phyloP scores from a whole-genome alignment of 2,888 invertebrate genomes.

The Dynastes hyllus region DNA sequence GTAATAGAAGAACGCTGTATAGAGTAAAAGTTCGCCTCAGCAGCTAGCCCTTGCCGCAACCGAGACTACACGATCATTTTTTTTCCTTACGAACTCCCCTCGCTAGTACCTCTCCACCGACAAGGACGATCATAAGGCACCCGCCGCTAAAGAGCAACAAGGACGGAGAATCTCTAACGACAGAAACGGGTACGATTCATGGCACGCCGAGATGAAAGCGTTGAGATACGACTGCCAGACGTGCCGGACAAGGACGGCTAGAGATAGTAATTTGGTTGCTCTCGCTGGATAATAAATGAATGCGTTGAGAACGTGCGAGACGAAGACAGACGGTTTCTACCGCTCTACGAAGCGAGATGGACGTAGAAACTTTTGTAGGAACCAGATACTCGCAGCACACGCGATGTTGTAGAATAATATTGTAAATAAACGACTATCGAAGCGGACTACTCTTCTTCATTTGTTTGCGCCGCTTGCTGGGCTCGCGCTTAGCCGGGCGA shows the following conservation, averaged over 20 bases:
- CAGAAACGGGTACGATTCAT: conserved; percentile 37
- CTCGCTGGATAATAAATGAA: conserved; percentile 54
- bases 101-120: conserved; percentile 7
- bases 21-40: background rate
- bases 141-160: background rate
- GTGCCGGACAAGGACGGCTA: conserved; percentile 51
- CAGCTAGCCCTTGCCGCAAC: conserved; percentile 1
- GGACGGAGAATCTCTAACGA: background rate
- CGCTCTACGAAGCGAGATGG: background rate
- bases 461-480: conserved; percentile 42
- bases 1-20: background rate
- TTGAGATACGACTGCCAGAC: conserved; percentile 32
- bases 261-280: conserved; percentile 52
- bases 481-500: conserved; percentile 42
- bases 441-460: conserved; percentile 42
- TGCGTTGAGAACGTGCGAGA: conserved; percentile 42
- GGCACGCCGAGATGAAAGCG: conserved; percentile 53
- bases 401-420: conserved; percentile 52
- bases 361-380: background rate
- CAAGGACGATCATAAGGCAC: background rate
- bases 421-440: conserved; percentile 57
- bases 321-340: background rate
- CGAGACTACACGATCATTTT: conserved; percentile 9
- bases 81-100: background rate
- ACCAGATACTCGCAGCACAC: conserved; percentile 35